Evolutionary conservation across 1,140 invertebrate genomes (phyloP), one percentile per base, ranked within the genome.

Genomic region (Lepidurus apus): DNA sequence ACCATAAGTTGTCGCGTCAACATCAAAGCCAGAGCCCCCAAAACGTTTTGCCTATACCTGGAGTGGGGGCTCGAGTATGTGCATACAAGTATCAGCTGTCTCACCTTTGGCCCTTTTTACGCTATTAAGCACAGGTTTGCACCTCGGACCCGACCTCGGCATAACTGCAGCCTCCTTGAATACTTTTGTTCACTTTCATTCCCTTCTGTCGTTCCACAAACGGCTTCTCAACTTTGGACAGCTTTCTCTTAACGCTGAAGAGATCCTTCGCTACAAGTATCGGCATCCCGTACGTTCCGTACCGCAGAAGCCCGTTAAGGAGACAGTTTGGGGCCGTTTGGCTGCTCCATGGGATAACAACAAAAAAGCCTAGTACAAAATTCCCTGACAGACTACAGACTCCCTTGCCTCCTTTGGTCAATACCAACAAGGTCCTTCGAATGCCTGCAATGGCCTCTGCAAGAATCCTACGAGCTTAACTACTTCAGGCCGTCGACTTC

Each of bases 1-100:
- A 65, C 53, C 53, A 65, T 65, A 21, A 65, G 53, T 65, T 65
- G 53, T 65, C 53, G 53, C 53, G n/a, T 65, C 53, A n/a, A 65
- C 53, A 65, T 65, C 53, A 65, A 65, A 65, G 53, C 53, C 21
- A 65, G 53, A n/a, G 21, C n/a, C 53, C 53, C 53, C 53, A 13
- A 65, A 47, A 65, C 7, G 17, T 9, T 65, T 65, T 13, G 17
- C 53, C 17, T 65, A n/a, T 65, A 21, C 53, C n/a, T 65, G 13
- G 53, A 65, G 53, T 65, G 21, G 53, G 47, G 53, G 53, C 53
- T 65, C 21, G 53, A 65, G 53, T 65, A 65, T 65, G 17, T 65
- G 21, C 21, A n/a, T 7, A 65, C 53, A 65, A 65, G n/a, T 65
- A 65, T 65, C 53, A 13, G n/a, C 53, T 65, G 53, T 65, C 53